A percentile compares a stretch with the other conserved stretches of the same genome.
These are phyloP conservation scores for Limnephilus marmoratus DNA, from an alignment of 2,888 invertebrate genomes.

Conservation along the genomic window DNA sequence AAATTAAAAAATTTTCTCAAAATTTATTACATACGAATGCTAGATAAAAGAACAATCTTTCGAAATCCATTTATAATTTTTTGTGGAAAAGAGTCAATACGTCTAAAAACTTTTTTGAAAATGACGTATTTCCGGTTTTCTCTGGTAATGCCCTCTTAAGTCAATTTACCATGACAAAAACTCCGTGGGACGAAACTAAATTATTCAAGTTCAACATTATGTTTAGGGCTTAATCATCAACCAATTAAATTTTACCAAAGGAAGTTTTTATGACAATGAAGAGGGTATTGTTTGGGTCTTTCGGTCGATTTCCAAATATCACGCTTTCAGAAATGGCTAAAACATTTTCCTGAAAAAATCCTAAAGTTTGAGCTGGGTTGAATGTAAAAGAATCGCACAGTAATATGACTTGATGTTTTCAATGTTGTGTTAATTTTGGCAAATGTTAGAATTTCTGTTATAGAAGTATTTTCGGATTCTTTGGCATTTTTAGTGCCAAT, in stretches of 20 bases:
- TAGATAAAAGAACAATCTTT: no score
- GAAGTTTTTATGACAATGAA: not conserved
- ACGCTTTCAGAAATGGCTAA: not conserved
- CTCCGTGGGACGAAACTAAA: not conserved
- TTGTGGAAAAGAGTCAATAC: no score
- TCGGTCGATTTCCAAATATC: not conserved
- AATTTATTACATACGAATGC: no score
- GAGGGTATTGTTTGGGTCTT: not conserved
- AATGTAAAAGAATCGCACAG: not conserved
- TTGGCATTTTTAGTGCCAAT: not conserved
- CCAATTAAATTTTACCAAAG: not conserved
- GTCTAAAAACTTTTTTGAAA: no score
- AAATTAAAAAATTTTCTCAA: no score
- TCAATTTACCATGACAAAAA: not conserved
- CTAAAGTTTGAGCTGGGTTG: not conserved
- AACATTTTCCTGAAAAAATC: not conserved
- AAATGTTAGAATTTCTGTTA: not conserved
- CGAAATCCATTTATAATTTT: no score
- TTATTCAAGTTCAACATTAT: slow-evolving; percentile 2
- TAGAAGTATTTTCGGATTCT: not conserved
- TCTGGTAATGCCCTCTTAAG: not conserved
- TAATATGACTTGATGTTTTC: not conserved
- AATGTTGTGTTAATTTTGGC: not conserved
- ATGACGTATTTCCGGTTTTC: no score
- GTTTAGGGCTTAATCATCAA: not conserved